Conservation (phyloP, 2,797 vertebrate genomes). For the Acipenser transmontanus region DNA sequence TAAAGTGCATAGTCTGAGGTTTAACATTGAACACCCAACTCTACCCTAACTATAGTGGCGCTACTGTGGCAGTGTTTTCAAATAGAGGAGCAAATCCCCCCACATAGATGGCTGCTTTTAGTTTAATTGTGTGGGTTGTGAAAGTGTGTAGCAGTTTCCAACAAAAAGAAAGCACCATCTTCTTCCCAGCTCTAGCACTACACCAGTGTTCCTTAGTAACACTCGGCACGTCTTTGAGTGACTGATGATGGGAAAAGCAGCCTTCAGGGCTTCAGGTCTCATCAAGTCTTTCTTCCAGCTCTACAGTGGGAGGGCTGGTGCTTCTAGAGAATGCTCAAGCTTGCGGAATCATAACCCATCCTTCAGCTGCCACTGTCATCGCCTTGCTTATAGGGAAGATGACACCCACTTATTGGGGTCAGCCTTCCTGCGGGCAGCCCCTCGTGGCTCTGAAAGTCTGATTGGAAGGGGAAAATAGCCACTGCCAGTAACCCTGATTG, state of each 20-base stretch:
- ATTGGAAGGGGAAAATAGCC: background rate
- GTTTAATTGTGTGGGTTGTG: too few species aligned
- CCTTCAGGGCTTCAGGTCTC: slow-evolving; percentile 7
- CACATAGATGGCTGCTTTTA: too few species aligned
- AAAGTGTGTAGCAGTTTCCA: too few species aligned
- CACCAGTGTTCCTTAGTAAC: background rate
- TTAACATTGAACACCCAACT: too few species aligned
- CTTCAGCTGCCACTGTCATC: background rate
- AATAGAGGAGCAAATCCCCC: too few species aligned
- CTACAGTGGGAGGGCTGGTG: slow-evolving; percentile 14
- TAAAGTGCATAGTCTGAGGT: too few species aligned
- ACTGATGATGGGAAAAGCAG: slow-evolving; percentile 16
- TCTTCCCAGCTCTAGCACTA: too few species aligned
- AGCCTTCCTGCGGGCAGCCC: background rate
- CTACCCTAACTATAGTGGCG: too few species aligned
- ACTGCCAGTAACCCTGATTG: slow-evolving; percentile 5
- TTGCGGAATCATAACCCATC: background rate
- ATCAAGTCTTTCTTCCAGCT: background rate
- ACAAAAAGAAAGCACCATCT: too few species aligned
- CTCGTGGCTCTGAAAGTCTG: slow-evolving; percentile 5
- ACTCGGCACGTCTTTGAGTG: slow-evolving; percentile 15
- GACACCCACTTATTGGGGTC: slow-evolving; percentile 10
- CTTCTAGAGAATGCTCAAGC: background rate
- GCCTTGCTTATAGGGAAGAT: slow-evolving; percentile 4
- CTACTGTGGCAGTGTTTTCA: too few species aligned